These are phyloP conservation scores for Hepsetus odoe DNA, from an alignment of 2,113 vertebrate species.

Conservation along the genomic window DNA sequence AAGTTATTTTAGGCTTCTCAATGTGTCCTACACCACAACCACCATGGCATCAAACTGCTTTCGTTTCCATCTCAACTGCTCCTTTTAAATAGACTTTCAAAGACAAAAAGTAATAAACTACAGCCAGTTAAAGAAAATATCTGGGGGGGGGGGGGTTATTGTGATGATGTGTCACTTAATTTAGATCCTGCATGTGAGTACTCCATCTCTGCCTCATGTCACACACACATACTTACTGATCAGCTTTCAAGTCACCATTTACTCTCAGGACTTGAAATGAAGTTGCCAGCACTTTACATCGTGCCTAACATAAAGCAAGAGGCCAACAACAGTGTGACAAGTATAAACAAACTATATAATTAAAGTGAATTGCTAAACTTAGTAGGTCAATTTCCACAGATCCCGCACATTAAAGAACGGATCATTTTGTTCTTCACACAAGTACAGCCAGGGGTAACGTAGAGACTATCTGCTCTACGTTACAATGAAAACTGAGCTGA, in stretches of 20 bases:
- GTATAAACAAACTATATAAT: not conserved
- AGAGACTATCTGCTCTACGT: no score
- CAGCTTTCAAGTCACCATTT: slow-evolving; percentile 19
- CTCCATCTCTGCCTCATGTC: not conserved
- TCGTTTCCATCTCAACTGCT: not conserved
- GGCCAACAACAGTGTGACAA: not conserved
- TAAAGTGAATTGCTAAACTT: not conserved
- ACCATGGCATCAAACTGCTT: not conserved
- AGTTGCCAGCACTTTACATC: not conserved
- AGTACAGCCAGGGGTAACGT: not conserved
- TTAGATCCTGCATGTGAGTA: not conserved
- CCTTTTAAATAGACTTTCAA: not conserved
- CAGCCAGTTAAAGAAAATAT: not conserved
- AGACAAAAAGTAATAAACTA: not conserved
- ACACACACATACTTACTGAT: slow-evolving; percentile 1
- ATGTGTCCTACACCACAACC: not conserved
- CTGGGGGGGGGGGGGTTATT: no score
- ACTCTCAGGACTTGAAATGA: not conserved
- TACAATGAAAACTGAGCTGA: no score
- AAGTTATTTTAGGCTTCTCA: not conserved
- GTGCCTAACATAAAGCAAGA: no score
- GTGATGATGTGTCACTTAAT: not conserved
- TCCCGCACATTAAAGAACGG: no score
- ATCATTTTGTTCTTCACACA: not conserved
- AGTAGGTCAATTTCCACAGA: not conserved